These are phyloP conservation scores for Pogonus chalceus DNA, from an alignment of 1,140 invertebrate genomes.

Conservation along the genomic window DNA sequence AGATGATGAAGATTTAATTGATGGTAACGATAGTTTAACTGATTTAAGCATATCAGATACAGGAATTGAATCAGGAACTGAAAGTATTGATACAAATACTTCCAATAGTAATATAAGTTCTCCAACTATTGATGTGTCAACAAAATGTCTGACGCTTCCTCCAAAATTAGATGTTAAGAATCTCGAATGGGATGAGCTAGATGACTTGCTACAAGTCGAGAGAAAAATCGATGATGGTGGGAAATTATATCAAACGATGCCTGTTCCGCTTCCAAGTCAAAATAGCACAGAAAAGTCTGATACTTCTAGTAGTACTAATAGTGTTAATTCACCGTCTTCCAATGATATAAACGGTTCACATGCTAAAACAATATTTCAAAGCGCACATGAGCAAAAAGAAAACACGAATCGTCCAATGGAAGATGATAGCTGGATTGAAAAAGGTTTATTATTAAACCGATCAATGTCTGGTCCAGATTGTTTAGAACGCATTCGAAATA, in stretches of 20 bases:
- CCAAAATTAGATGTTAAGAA: slow-evolving; percentile 56
- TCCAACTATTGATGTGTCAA: slow-evolving; percentile 21
- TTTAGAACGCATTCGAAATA: slow-evolving; percentile 36
- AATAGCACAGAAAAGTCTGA: slow-evolving; percentile 34
- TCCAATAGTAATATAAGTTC: slow-evolving; percentile 18
- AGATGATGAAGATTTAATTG: slow-evolving; percentile 31
- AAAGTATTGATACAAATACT: slow-evolving; percentile 21
- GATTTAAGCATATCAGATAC: slow-evolving; percentile 20
- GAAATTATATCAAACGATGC: slow-evolving; percentile 64
- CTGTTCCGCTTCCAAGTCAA: slow-evolving; percentile 49
- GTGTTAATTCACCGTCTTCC: slow-evolving; percentile 7
- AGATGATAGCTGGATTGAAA: slow-evolving; percentile 41
- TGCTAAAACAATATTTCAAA: slow-evolving; percentile 11
- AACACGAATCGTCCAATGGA: slow-evolving; percentile 10
- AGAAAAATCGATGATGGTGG: slow-evolving; percentile 51
- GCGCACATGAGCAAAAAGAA: slow-evolving; percentile 19
- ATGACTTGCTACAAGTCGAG: slow-evolving; percentile 58
- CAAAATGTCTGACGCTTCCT: slow-evolving; percentile 51
- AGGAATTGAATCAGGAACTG: slow-evolving; percentile 25
- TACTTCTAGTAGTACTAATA: slow-evolving; percentile 8
- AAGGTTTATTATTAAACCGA: slow-evolving; percentile 45
- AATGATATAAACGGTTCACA: slow-evolving; percentile 8
- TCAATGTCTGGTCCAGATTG: slow-evolving; percentile 62
- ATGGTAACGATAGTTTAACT: slow-evolving; percentile 26
- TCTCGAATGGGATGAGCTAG: slow-evolving; percentile 58